These are phyloP conservation scores for Nesometra sesokonis DNA, from an alignment of 35 echinoderm and acorn worm species.

Conservation along the genomic window DNA sequence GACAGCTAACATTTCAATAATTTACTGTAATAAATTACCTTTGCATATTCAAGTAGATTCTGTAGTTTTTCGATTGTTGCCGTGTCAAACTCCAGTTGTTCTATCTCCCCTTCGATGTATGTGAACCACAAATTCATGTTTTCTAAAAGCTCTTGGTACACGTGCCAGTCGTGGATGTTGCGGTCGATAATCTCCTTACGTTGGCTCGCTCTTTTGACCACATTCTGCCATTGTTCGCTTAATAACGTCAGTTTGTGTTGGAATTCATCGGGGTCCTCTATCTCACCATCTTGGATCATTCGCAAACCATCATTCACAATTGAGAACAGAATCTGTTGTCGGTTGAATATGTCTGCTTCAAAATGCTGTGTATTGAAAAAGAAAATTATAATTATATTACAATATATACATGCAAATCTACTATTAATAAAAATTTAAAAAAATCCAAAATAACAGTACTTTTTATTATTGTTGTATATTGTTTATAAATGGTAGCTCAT, in stretches of 20 bases:
- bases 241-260: constrained; percentile 72
- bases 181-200: constrained; percentile 91
- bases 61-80: constrained; percentile 69
- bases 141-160: constrained; percentile 53
- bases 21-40: constrained; percentile 36
- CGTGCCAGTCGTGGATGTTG: constrained; percentile 91
- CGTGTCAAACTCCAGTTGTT: constrained; percentile 36
- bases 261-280: constrained; percentile 95
- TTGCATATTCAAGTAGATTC: constrained; percentile 58
- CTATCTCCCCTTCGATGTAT: constrained; percentile 61
- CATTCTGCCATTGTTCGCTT: constrained; percentile 98
- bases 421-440: neutral
- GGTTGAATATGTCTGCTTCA: constrained; percentile 99
- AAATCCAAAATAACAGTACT: neutral
- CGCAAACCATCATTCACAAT: constrained; percentile 95
- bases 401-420: neutral
- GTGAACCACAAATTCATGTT: constrained; percentile 69
- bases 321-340: constrained; percentile 98
- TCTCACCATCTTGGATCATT: constrained; percentile 83
- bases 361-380: constrained; percentile 55
- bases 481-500: too few species aligned
- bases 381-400: neutral
- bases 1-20: too few species aligned
- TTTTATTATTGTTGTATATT: neutral
- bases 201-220: constrained; percentile 64